These are phyloP conservation scores for Lepidostoma basale DNA, from an alignment of 1,140 invertebrate species.

Conservation along the genomic window DNA sequence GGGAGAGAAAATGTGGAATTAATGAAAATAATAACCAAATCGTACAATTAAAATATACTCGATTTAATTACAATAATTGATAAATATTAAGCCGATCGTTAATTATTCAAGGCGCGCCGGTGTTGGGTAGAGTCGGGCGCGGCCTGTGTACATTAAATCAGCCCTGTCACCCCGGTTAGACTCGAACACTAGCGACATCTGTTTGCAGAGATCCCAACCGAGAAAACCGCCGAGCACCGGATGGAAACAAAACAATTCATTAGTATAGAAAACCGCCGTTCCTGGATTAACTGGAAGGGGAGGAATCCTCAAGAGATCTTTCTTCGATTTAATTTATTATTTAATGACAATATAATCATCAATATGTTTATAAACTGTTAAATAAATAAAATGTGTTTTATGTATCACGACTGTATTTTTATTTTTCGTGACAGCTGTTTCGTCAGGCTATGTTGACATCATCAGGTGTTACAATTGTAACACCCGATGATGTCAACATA, in stretches of 20 bases:
- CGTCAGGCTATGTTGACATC: no score
- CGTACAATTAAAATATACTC: not conserved
- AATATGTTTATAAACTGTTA: no score
- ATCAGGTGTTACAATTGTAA: no score
- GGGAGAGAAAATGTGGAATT: no score
- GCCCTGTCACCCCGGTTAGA: not conserved
- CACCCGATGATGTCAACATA: no score
- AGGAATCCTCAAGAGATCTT: no score
- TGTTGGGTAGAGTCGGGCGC: not conserved
- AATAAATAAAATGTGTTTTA: no score
- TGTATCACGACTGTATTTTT: no score
- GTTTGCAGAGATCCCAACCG: slow-evolving; percentile 18
- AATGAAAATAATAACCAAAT: not conserved
- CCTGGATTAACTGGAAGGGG: slow-evolving; percentile 17
- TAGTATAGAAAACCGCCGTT: slow-evolving; percentile 29
- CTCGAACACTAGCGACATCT: slow-evolving; percentile 33
- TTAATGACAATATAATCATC: no score
- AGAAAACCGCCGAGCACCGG: slow-evolving; percentile 19
- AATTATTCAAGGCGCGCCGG: not conserved
- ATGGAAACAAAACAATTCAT: slow-evolving; percentile 38
- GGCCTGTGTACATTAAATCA: not conserved
- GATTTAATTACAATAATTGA: not conserved
- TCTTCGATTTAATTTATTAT: no score
- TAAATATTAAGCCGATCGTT: not conserved
- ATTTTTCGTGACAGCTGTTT: no score